phyloP scores from a whole-genome alignment of 2,113 vertebrate species.

The Aphyosemion australe region DNA sequence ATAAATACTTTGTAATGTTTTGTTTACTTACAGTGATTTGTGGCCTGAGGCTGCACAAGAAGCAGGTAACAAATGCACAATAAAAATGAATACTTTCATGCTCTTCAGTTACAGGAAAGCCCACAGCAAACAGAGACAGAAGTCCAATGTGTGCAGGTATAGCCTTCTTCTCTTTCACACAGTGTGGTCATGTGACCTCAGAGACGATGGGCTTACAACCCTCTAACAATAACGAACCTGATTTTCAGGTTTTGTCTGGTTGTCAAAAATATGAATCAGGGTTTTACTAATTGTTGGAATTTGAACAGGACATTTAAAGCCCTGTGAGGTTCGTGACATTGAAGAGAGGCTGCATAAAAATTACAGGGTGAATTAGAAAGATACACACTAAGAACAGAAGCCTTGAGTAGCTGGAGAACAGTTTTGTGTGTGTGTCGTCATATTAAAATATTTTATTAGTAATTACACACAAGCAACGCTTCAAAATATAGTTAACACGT shows the following conservation, averaged over 20 bases:
- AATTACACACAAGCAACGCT: no score
- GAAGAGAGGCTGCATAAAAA: no score
- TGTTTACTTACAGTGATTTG: conserved; percentile 63
- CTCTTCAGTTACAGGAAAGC: not conserved
- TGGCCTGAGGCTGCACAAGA: conserved; percentile 33
- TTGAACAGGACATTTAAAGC: not conserved
- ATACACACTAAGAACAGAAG: not conserved
- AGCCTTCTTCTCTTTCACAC: conserved; percentile 20
- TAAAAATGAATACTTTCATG: conserved; percentile 51
- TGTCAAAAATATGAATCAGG: not conserved
- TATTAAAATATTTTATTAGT: no score
- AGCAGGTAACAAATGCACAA: conserved; percentile 38
- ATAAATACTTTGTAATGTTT: no score
- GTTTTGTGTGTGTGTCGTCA: not conserved
- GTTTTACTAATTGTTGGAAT: not conserved
- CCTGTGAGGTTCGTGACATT: not conserved
- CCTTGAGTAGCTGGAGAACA: not conserved
- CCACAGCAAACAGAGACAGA: not conserved
- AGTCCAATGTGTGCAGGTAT: not conserved
- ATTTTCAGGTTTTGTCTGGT: conserved; percentile 57
- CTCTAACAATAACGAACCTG: conserved; percentile 30
- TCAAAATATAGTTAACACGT: no score
- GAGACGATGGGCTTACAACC: conserved; percentile 47
- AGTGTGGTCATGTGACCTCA: conserved; percentile 37
- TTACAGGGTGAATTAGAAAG: not conserved